Percentiles rank a stretch among this genome's conserved stretches.
Evolutionary conservation across 2,888 invertebrate species (phyloP).

Genomic region (Congeria kusceri): DNA sequence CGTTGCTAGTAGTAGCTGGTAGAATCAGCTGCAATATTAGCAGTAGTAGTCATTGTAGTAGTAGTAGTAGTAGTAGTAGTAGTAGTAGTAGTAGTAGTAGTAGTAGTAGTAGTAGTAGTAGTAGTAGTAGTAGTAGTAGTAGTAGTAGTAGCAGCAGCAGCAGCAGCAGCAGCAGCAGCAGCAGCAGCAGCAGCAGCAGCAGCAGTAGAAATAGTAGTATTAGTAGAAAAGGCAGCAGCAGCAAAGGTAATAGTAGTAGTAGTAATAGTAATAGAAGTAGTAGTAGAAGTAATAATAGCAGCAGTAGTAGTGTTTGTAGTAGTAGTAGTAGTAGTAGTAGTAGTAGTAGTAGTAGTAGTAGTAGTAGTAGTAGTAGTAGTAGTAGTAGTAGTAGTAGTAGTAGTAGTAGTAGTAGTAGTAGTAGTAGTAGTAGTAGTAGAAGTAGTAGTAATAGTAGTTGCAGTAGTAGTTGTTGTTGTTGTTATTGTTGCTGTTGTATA

Average conservation of each 20-base stretch:
- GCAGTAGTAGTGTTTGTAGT: no score
- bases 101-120: conserved; percentile 3
- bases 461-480: neutral
- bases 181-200: no score
- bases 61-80: conserved; percentile 1
- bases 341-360: conserved; percentile 1
- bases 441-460: conserved; percentile 1
- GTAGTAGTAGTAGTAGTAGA: conserved; percentile 1
- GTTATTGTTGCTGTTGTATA: neutral
- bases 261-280: neutral
- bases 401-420: conserved; percentile 1
- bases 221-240: no score
- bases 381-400: conserved; percentile 3
- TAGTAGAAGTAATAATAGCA: no score
- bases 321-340: conserved; percentile 3
- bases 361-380: neutral
- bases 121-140: neutral
- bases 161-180: no score
- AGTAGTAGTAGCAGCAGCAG: neutral
- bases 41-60: no score
- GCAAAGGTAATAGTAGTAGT: neutral
- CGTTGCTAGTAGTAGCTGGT: no score
- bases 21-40: no score
- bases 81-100: neutral
- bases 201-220: no score